Percentiles rank a stretch among this genome's conserved stretches.
Evolutionary conservation across 2,888 invertebrate genomes (phyloP).

Genomic region (Congeria kusceri): DNA sequence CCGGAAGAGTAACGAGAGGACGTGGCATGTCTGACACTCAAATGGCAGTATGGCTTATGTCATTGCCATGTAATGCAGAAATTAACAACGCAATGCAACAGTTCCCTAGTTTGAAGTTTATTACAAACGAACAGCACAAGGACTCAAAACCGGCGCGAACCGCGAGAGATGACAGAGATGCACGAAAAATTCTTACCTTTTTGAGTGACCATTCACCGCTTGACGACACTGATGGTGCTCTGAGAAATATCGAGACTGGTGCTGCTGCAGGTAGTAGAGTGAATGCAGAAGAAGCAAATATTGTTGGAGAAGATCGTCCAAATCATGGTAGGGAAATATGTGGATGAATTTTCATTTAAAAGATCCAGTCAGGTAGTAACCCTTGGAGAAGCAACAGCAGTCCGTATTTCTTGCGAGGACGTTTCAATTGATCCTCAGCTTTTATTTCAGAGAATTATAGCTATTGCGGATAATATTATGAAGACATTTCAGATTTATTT

Average conservation of each 20-base stretch:
- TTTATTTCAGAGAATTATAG: neutral
- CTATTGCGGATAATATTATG: constrained; percentile 15
- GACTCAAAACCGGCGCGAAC: neutral
- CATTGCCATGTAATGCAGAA: neutral
- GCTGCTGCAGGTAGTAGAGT: constrained; percentile 13
- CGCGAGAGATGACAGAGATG: constrained; percentile 37
- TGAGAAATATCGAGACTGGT: constrained; percentile 1
- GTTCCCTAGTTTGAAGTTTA: neutral
- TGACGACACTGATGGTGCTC: neutral
- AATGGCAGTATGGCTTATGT: neutral
- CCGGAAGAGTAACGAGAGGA: constrained; percentile 30
- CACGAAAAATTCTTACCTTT: neutral
- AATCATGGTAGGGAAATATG: constrained; percentile 44
- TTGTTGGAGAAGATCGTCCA: constrained; percentile 32
- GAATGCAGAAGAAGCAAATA: constrained; percentile 8
- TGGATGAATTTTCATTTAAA: constrained; percentile 41
- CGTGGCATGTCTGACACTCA: constrained; percentile 62
- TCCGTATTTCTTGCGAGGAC: neutral
- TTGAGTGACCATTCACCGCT: neutral
- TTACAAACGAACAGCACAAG: constrained; percentile 5
- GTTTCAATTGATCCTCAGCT: neutral
- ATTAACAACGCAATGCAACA: neutral
- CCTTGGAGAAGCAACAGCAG: constrained; percentile 12
- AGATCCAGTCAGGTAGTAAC: constrained; percentile 43
- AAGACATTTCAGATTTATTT: constrained; percentile 20